Percentiles rank a stretch among this genome's conserved stretches.
phyloP scores from a whole-genome alignment of 2,113 vertebrate species.

The Gnathonemus echidnorhynchus region DNA sequence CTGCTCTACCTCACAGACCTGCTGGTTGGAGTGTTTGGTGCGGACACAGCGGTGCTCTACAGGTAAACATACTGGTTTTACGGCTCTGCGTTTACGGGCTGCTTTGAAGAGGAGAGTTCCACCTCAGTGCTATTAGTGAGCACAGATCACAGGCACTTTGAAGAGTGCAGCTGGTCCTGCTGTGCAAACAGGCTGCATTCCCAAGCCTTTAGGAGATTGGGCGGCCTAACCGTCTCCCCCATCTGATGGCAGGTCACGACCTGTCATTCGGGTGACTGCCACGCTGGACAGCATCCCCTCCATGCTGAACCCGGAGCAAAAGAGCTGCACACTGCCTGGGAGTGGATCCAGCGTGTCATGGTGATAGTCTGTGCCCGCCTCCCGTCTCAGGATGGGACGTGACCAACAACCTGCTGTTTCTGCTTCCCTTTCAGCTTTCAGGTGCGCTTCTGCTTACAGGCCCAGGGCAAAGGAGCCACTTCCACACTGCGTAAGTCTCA shows the following conservation, averaged over 20 bases:
- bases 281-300: slow-evolving; percentile 67
- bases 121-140: background rate
- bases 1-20: slow-evolving; percentile 53
- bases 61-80: slow-evolving; percentile 45
- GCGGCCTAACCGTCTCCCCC: background rate
- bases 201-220: background rate
- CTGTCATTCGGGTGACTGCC: slow-evolving; percentile 69
- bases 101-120: background rate
- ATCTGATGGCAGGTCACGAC: slow-evolving; percentile 59
- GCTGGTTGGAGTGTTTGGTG: slow-evolving; percentile 74
- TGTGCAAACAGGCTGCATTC: background rate
- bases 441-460: slow-evolving; percentile 72
- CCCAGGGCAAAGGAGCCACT: slow-evolving; percentile 65
- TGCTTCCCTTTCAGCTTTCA: slow-evolving; percentile 57
- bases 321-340: slow-evolving; percentile 57
- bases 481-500: slow-evolving; percentile 62
- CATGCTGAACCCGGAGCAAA: slow-evolving; percentile 71
- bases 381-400: background rate
- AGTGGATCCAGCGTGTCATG: slow-evolving; percentile 62
- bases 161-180: background rate
- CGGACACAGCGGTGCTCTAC: slow-evolving; percentile 69
- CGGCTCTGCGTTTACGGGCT: background rate
- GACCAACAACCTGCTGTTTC: background rate
- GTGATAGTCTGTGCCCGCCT: slow-evolving; percentile 43
- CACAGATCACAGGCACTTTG: background rate